Evolutionary conservation across 2,797 vertebrate species (phyloP).

Genomic region (Enteromius trimaculatus): DNA sequence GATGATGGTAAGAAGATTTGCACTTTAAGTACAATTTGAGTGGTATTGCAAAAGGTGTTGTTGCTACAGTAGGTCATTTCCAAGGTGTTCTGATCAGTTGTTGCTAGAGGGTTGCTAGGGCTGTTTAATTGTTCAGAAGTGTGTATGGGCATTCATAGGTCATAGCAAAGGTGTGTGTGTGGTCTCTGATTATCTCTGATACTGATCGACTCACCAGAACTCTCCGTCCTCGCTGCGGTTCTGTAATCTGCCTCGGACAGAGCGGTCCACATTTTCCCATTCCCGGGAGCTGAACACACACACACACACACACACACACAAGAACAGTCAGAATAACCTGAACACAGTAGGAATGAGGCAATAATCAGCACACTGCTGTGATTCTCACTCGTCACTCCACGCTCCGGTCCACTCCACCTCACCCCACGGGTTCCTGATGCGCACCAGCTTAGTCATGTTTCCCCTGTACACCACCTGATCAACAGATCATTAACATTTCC

Average conservation of each 20-base stretch:
- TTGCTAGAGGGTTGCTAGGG: background rate
- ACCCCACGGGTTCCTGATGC: slow-evolving; percentile 94
- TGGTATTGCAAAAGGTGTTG: background rate
- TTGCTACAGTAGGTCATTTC: background rate
- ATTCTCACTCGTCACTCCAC: slow-evolving; percentile 89
- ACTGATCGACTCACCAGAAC: slow-evolving; percentile 83
- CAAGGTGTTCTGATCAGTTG: background rate
- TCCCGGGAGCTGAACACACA: slow-evolving; percentile 82
- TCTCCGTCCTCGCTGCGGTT: slow-evolving; percentile 92
- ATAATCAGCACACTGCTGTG: background rate
- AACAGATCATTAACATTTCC: background rate
- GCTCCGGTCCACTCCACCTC: slow-evolving; percentile 94
- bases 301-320: background rate
- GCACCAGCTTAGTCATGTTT: slow-evolving; percentile 82
- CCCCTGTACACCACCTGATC: slow-evolving; percentile 86
- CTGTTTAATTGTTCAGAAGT: background rate
- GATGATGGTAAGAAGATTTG: background rate
- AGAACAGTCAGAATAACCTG: background rate
- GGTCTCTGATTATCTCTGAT: background rate
- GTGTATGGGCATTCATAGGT: background rate
- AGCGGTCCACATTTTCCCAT: slow-evolving; percentile 84
- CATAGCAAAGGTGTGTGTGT: background rate
- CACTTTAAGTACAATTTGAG: background rate
- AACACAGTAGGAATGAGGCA: background rate
- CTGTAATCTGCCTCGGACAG: slow-evolving; percentile 77